phyloP scores from a whole-genome alignment of 2,797 vertebrate species.

The Pantherophis alleghaniensis region DNA sequence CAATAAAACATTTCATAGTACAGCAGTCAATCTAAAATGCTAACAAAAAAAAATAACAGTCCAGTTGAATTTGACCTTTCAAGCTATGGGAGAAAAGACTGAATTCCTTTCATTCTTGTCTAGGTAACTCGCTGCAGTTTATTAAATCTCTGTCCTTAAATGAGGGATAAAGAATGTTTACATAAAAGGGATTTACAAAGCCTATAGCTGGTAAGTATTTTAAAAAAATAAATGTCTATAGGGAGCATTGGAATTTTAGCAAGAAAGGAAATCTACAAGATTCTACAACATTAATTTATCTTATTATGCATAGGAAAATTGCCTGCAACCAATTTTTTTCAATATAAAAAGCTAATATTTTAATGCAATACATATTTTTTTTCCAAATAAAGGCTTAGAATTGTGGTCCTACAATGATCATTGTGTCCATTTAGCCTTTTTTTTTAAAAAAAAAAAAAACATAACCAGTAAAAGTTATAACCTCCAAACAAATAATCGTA shows the following conservation, averaged over 20 bases:
- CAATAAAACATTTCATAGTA: background rate
- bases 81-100: background rate
- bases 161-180: background rate
- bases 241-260: constrained; percentile 15
- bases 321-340: background rate
- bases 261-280: background rate
- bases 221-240: background rate
- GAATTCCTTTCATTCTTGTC: background rate
- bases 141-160: background rate
- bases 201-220: background rate
- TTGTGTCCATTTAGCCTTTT: background rate
- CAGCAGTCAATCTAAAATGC: background rate
- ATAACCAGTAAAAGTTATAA: background rate
- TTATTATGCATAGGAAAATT: constrained; percentile 33
- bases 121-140: background rate
- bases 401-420: background rate
- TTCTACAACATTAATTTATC: constrained; percentile 37
- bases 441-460: background rate
- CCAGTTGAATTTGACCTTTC: background rate
- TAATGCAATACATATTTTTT: constrained; percentile 13
- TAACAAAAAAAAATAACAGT: background rate
- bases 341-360: constrained; percentile 3
- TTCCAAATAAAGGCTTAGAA: background rate
- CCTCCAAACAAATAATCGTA: background rate
- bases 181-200: background rate